These are phyloP conservation scores for Pseudachorutes palmiensis DNA, from an alignment of 1,140 invertebrate genomes.

Conservation along the genomic window DNA sequence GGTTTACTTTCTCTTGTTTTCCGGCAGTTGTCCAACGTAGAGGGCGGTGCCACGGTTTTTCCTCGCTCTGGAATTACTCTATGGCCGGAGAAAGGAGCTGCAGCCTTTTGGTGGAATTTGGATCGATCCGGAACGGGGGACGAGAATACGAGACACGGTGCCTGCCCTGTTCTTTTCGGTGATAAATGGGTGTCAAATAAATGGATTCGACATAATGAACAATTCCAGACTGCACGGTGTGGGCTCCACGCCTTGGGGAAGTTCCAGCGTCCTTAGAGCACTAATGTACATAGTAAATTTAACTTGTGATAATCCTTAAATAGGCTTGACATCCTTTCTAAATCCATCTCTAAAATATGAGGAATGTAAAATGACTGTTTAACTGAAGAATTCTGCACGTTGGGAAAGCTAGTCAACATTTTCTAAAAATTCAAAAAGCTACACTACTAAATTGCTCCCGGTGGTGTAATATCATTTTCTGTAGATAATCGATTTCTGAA, in stretches of 20 bases:
- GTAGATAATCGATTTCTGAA: too few relatives aligned
- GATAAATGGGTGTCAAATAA: slow-evolving; percentile 48
- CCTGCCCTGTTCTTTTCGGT: slow-evolving; percentile 48
- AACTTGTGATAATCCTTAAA: too few relatives aligned
- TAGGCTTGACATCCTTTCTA: too few relatives aligned
- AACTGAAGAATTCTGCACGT: too few relatives aligned
- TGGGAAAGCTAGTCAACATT: too few relatives aligned
- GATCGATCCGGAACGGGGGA: slow-evolving; percentile 44
- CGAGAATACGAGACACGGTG: slow-evolving; percentile 45
- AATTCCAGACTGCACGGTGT: slow-evolving; percentile 38
- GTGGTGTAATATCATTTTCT: too few relatives aligned
- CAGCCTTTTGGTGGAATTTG: slow-evolving; percentile 50
- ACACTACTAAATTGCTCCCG: too few relatives aligned
- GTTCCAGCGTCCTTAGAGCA: slow-evolving; percentile 34
- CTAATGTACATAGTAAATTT: too few relatives aligned
- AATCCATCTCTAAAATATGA: too few relatives aligned
- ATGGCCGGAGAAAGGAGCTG: slow-evolving; percentile 43
- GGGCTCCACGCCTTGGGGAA: slow-evolving; percentile 36
- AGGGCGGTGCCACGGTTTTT: slow-evolving; percentile 47
- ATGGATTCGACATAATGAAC: slow-evolving; percentile 41
- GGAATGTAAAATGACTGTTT: too few relatives aligned
- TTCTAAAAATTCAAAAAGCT: too few relatives aligned
- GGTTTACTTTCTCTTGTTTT: slow-evolving; percentile 17
- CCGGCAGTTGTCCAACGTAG: slow-evolving; percentile 44
- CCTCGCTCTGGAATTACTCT: slow-evolving; percentile 42